These are phyloP conservation scores for Euclidia mi DNA, from an alignment of 2,888 invertebrate genomes.

Conservation along the genomic window DNA sequence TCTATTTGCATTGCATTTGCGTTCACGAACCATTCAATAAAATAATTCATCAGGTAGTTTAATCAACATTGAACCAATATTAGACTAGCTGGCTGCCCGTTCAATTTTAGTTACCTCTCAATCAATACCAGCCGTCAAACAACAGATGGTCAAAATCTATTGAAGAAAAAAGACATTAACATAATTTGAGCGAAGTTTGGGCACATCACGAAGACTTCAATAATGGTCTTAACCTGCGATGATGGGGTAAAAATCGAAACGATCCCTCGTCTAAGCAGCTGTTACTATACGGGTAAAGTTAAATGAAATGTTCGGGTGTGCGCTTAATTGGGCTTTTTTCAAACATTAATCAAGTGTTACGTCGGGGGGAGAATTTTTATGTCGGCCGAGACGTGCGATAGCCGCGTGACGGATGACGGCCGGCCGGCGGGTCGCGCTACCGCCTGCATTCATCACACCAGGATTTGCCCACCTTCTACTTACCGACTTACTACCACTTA, in stretches of 20 bases:
- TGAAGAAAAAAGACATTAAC: slow-evolving; percentile 10
- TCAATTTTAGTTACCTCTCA: not conserved
- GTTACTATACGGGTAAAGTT: slow-evolving; percentile 76
- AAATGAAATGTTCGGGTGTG: slow-evolving; percentile 79
- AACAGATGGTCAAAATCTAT: slow-evolving; percentile 26
- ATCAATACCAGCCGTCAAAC: slow-evolving; percentile 1
- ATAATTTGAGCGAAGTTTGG: slow-evolving; percentile 16
- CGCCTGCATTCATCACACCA: slow-evolving; percentile 76
- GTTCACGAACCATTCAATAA: too few relatives aligned
- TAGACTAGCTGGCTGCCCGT: not conserved
- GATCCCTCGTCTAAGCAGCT: slow-evolving; percentile 59
- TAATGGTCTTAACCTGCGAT: slow-evolving; percentile 48
- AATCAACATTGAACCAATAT: not conserved
- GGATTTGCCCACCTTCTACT: slow-evolving; percentile 54
- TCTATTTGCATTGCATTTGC: too few relatives aligned
- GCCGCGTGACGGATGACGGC: slow-evolving; percentile 78
- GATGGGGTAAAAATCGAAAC: slow-evolving; percentile 58
- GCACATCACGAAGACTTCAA: slow-evolving; percentile 28
- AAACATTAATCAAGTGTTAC: slow-evolving; percentile 87
- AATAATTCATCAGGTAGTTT: not conserved
- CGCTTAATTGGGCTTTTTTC: slow-evolving; percentile 88
- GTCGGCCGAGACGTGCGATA: slow-evolving; percentile 73
- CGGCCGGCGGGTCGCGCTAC: slow-evolving; percentile 67
- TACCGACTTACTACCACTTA: slow-evolving; percentile 25
- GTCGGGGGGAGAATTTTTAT: slow-evolving; percentile 84